Conservation (phyloP, 2,888 invertebrate species). For the Aricia artaxerxes region DNA sequence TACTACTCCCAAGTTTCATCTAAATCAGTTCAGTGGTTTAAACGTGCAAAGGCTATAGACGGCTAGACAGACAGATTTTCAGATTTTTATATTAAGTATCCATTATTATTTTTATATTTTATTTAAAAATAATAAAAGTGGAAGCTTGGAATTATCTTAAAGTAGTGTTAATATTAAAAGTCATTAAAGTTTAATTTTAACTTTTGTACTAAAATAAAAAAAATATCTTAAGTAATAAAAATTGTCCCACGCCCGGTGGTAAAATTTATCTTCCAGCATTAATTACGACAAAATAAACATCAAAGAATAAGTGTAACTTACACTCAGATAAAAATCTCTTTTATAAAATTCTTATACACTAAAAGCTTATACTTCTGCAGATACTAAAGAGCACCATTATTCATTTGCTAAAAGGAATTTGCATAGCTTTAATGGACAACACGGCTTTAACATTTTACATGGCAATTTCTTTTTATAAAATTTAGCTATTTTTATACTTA, state of each 20-base stretch:
- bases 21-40: no score
- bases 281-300: slow-evolving; percentile 22
- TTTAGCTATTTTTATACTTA: slow-evolving; percentile 9
- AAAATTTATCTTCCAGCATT: slow-evolving; percentile 17
- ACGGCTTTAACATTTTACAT: slow-evolving; percentile 29
- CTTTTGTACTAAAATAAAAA: not conserved
- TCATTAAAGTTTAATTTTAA: not conserved
- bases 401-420: slow-evolving; percentile 35
- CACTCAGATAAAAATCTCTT: slow-evolving; percentile 26
- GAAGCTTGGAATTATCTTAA: not conserved
- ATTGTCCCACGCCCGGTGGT: not conserved
- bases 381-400: slow-evolving; percentile 34
- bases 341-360: slow-evolving; percentile 29
- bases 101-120: no score
- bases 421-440: slow-evolving; percentile 34
- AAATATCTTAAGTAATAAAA: not conserved
- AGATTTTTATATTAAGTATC: no score
- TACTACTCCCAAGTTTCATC: no score
- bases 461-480: slow-evolving; percentile 31
- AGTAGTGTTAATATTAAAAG: not conserved
- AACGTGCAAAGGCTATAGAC: no score
- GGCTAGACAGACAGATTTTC: no score
- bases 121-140: no score
- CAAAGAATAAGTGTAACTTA: slow-evolving; percentile 22
- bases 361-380: slow-evolving; percentile 33